Evolutionary conservation across 1,140 invertebrate genomes (phyloP).

Genomic region (Helicoverpa armigera): DNA sequence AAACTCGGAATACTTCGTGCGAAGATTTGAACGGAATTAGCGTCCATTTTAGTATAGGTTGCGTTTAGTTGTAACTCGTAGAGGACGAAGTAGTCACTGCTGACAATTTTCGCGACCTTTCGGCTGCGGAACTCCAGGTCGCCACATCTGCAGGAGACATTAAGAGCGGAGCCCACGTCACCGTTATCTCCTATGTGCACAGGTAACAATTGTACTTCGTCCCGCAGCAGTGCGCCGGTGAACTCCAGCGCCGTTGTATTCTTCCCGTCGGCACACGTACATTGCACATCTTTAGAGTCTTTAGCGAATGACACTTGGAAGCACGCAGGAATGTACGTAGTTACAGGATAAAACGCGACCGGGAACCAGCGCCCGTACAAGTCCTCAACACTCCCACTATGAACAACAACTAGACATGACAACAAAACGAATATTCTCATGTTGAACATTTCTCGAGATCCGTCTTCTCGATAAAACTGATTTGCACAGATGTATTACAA

Average conservation of each 20-base stretch:
- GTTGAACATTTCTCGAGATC: neutral
- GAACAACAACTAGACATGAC: neutral
- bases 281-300: neutral
- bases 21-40: neutral
- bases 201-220: neutral
- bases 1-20: neutral
- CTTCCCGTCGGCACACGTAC: neutral
- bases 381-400: neutral
- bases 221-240: neutral
- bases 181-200: neutral
- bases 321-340: neutral
- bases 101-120: neutral
- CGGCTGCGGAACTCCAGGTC: neutral
- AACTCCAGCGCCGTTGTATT: neutral
- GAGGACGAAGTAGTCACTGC: neutral
- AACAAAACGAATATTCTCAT: neutral
- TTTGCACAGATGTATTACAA: neutral
- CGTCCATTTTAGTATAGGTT: neutral
- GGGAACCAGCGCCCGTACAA: neutral
- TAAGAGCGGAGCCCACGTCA: neutral
- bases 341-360: conserved; percentile 1
- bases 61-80: neutral
- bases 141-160: conserved; percentile 3
- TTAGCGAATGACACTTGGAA: neutral
- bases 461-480: neutral